Evolutionary conservation across 2,113 vertebrate species (phyloP), one percentile per base, ranked within the genome.

Genomic region (Fulica atra): DNA sequence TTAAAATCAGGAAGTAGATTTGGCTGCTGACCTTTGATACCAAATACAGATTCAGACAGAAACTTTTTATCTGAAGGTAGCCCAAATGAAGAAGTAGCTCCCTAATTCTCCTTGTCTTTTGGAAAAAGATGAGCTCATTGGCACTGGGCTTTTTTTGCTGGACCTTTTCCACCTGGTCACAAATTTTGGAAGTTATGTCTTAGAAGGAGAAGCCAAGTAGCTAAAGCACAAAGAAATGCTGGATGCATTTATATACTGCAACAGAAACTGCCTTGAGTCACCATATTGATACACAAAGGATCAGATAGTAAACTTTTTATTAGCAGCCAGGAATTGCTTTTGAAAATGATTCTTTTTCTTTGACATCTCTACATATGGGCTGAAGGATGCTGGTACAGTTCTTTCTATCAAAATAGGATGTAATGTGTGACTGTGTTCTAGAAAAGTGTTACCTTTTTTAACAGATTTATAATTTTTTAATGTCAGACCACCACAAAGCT

Each of bases 381-480:
- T 96, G 94, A 95, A 95, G 64, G 72, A 96, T 95, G 85, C 85
- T 94, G 95, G 86, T 95, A 91, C 92, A 83, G 92, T 83, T 90
- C 93, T 56, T 95, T 93, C 94, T 96, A 96, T 96, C 94, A 96
- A 93, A 95, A 88, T 56, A 94, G 79, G 89, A 79, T 94, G 88
- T 85, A 94, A 96, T 72, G 94, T 96, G 94, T 96, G 93, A 96
- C 88, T 94, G 73, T 95, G 96, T 96, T 96, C 88, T 84, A 72
- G 80, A 94, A 87, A 92, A 94, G 93, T 95, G 95, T 94, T 93
- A 96, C 93, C 90, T 97, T 94, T 96, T 94, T 88, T 50, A 92
- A 92, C 92, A 93, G 86, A 93, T 96, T 96, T 92, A 96, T 97
- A 71, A 90, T 96, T 96, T 97, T 96, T 95, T 96, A 79, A 95